Base-by-base conservation (phyloP, 1,140 invertebrate species). In the Belonocnema kinseyi region DNA sequence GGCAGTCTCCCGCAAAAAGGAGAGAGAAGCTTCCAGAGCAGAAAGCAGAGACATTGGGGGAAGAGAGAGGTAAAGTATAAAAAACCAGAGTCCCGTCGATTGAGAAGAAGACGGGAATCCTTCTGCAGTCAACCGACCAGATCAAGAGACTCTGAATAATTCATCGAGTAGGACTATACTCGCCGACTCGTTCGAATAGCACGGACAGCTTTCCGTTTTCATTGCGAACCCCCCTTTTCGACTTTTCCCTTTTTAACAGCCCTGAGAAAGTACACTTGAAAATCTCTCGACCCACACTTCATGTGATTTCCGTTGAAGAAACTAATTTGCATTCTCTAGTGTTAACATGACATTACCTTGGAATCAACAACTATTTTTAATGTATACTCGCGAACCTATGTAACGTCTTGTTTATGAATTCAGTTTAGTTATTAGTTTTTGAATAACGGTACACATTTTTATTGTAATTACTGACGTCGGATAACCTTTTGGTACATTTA, bases 81-180 rank as follows among this genome's bases (percentile, higher is more conserved):
- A 85, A 84, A 85, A 84, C 73, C 72, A 74, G 75, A 81, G 79
- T 80, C 79, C 74, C 78, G 79, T 83, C 84, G 83, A 84, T 85
- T 86, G 81, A 83, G 83, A 81, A 75, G 80, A 80, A 80, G 78
- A 84, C 75, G 82, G 77, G 78, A 85, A 82, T 84, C 82, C 77
- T 78, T 78, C 75, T 72, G 82, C 77, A 77, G 80, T 78, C 80
- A 70, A 81, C 82, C 82, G 83, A 86, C 80, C 82, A 80, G 80
- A 86, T 85, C 85, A 83, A 80, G 85, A 85, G 76, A 83, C 81
- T 80, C 83, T 88, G 87, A 88, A 88, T 87, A 83, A 88, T 87
- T 87, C 87, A 88, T 88, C 80, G 81, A 74, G 73, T 74, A 77
- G 80, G 80, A 74, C 79, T 84, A 74, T 46, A 26, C 76, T 61